Base-by-base conservation (phyloP, 2,113 vertebrate genomes). In the Mastomys natalensis region DNA sequence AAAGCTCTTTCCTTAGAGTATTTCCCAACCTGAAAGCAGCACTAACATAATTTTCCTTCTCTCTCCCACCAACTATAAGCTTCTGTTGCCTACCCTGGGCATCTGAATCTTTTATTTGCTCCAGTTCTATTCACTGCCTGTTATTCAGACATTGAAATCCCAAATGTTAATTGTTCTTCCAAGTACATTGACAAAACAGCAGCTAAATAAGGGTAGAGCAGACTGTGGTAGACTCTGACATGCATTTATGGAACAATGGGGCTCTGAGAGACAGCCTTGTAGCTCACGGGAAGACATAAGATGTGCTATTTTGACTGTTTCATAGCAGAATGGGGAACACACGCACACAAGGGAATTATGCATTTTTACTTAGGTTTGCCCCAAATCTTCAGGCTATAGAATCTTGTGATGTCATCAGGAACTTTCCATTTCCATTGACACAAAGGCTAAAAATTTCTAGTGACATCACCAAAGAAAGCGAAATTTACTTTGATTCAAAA, bases 131-230 rank as follows among this genome's bases (percentile, higher is more conserved):
- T 96, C 93, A 90, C 48, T 97, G 97, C 76, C 95, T 97, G 98
- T 98, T 98, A 96, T 98, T 98, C 96, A 98, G 94, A 92, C 96
- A 97, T 87, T 95, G 94, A 97, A 98, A 98, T 98, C 97, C 96
- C 97, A 98, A 98, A 98, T 97, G 95, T 97, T 98, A 98, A 98
- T 98, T 98, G 97, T 97, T 98, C 98, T 97, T 97, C 94, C 97
- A 98, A 98, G 98, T 97, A 97, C 95, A 98, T 97, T 98, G 95
- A 98, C 98, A 97, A 98, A 98, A 97, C 95, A 98, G 95, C 97
- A 97, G 98, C 98, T 98, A 98, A 98, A 98, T 98, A 98, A 97
- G 96, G 97, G 95, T 97, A 98, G 96, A 98, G 95, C 97, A 98
- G 98, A 97, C 84, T 97, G 97, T 98, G 98, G 97, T 95, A 97